Evolutionary conservation across 2,888 invertebrate species (phyloP).

Genomic region (Tricholauxania praeusta): DNA sequence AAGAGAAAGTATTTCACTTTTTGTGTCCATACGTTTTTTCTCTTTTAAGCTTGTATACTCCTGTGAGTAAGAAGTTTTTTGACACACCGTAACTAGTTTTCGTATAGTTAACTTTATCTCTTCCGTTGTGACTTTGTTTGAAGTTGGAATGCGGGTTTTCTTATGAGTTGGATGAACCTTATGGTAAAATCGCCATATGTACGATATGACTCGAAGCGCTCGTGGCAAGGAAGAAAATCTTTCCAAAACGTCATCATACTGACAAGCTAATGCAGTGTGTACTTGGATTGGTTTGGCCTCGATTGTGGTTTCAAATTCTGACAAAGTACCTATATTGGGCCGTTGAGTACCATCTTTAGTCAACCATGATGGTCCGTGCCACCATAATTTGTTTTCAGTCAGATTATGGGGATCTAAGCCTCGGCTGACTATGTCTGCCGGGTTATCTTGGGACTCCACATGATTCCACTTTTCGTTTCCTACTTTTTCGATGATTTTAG

Average conservation of each 20-base stretch:
- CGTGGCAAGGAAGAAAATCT: constrained; percentile 34
- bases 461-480: constrained; percentile 36
- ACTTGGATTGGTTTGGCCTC: constrained; percentile 29
- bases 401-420: constrained; percentile 36
- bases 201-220: constrained; percentile 35
- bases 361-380: constrained; percentile 33
- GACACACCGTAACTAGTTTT: not conserved
- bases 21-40: constrained; percentile 19
- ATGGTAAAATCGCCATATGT: constrained; percentile 32
- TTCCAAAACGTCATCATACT: constrained; percentile 26
- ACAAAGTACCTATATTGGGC: not conserved
- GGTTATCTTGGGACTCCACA: constrained; percentile 37
- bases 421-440: constrained; percentile 41
- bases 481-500: constrained; percentile 31
- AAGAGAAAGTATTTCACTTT: constrained; percentile 33
- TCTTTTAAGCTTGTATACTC: constrained; percentile 19
- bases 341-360: not conserved
- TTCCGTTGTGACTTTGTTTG: not conserved
- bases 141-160: too few species aligned
- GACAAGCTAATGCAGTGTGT: not conserved
- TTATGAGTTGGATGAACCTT: too few species aligned
- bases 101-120: not conserved
- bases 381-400: constrained; percentile 33
- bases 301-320: not conserved
- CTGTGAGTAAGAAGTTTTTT: constrained; percentile 19